Evolutionary conservation across 2,888 invertebrate genomes (phyloP), one percentile per base, ranked within the genome.

Genomic region (Epinotia ramella): DNA sequence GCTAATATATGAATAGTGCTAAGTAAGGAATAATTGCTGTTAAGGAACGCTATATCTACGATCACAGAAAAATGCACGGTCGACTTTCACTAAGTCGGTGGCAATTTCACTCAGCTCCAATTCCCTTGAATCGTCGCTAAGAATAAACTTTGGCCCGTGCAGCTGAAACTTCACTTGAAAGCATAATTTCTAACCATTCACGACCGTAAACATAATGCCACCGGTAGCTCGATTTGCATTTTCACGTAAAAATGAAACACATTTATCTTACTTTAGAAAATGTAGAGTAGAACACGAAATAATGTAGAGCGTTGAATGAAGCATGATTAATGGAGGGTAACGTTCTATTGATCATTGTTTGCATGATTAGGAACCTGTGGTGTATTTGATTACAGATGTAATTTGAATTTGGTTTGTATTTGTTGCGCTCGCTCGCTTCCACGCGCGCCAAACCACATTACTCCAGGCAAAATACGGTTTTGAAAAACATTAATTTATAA

Each of bases 281-380:
- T 79, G 53, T 53, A 53, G 40, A 40, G 79, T 80, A 80, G 79
- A 80, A 80, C 80, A 78, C 78, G 78, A 78, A 80, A 81, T 79
- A 83, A 80, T 77, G 80, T 77, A 75, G 79, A 64, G 75, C 79
- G 79, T 81, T 83, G 84, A 86, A 87, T 82, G 78, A 77, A 77
- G 83, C 63, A 81, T 87, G 86, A 87, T 88, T 86, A 83, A 87
- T 87, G 82, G 49, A 18, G 11, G 20, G n/a, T 69, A 69, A 69
- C 60, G 60, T 18, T 49, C 62, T 70, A 63, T 70, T 70, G 70
- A 70, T 70, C 62, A 70, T 70, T 70, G 62, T 70, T 70, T 70
- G 62, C 62, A 49, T 70, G 70, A 63, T 70, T 70, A 70, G 62
- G 33, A 60, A 59, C 59, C 24, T 60, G 40, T 40, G n/a, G 9